phyloP scores from a whole-genome alignment of 1,140 invertebrate genomes.

The Macrotrachela quadricornifera region DNA sequence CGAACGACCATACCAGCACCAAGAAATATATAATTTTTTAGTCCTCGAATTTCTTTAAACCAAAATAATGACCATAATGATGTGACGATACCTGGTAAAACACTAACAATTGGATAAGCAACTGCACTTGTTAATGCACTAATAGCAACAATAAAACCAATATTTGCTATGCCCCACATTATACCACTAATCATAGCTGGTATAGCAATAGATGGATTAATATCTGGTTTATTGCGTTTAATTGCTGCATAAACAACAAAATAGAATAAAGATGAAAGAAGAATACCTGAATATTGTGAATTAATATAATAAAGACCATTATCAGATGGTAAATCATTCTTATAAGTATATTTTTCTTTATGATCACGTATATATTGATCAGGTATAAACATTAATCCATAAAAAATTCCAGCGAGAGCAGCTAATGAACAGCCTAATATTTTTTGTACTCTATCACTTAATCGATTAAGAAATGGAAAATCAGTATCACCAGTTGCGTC shows the following conservation, averaged over 20 bases:
- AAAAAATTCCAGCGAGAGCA: slow-evolving; percentile 10
- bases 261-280: slow-evolving; percentile 22
- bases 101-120: too few relatives aligned
- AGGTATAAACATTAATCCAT: slow-evolving; percentile 11
- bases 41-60: background rate
- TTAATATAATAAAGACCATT: slow-evolving; percentile 32
- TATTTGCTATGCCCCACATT: slow-evolving; percentile 30
- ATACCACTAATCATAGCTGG: slow-evolving; percentile 26
- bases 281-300: slow-evolving; percentile 31
- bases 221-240: slow-evolving; percentile 22
- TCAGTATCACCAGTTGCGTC: too few relatives aligned
- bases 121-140: slow-evolving; percentile 16
- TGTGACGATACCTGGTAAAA: too few relatives aligned
- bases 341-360: slow-evolving; percentile 11
- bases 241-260: slow-evolving; percentile 25
- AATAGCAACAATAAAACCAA: slow-evolving; percentile 32
- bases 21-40: background rate
- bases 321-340: too few relatives aligned
- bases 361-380: slow-evolving; percentile 27
- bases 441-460: background rate
- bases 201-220: slow-evolving; percentile 27
- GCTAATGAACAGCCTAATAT: slow-evolving; percentile 7
- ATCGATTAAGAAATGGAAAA: background rate
- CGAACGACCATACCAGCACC: background rate
- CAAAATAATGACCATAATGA: too few relatives aligned